These are phyloP conservation scores for Phylloscopus whistleri DNA, from an alignment of 2,113 vertebrate genomes.

Conservation along the genomic window DNA sequence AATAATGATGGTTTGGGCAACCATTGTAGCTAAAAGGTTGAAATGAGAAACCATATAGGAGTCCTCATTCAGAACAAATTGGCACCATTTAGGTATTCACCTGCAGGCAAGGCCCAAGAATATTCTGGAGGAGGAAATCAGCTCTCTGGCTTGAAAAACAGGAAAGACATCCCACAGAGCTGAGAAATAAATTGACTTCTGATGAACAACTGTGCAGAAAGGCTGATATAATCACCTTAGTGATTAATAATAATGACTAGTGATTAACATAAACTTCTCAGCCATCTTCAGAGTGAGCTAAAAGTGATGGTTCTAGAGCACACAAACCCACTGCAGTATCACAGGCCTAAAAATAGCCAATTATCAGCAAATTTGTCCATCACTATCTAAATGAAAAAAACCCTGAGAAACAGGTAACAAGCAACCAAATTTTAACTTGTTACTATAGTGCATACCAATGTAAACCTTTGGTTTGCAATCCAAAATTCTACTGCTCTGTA, in stretches of 20 bases:
- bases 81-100: not conserved
- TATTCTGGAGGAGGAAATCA: not conserved
- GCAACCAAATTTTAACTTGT: not conserved
- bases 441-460: not conserved
- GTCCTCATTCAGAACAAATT: not conserved
- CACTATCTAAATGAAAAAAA: not conserved
- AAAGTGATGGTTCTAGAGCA: not conserved
- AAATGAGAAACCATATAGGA: not conserved
- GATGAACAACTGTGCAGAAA: not conserved
- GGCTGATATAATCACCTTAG: not conserved
- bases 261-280: not conserved
- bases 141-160: not conserved
- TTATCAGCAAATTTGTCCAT: not conserved
- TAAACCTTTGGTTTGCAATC: not conserved
- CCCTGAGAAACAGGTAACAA: not conserved
- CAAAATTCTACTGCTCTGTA: not conserved
- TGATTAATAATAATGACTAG: not conserved
- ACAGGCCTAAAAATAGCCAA: not conserved
- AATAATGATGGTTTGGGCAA: not conserved
- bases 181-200: not conserved
- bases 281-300: not conserved
- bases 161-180: not conserved
- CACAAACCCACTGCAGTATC: not conserved
- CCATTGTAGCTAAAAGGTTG: not conserved
- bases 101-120: not conserved